Conservation (phyloP, 2,888 invertebrate genomes). For the Neoascia interrupta region DNA sequence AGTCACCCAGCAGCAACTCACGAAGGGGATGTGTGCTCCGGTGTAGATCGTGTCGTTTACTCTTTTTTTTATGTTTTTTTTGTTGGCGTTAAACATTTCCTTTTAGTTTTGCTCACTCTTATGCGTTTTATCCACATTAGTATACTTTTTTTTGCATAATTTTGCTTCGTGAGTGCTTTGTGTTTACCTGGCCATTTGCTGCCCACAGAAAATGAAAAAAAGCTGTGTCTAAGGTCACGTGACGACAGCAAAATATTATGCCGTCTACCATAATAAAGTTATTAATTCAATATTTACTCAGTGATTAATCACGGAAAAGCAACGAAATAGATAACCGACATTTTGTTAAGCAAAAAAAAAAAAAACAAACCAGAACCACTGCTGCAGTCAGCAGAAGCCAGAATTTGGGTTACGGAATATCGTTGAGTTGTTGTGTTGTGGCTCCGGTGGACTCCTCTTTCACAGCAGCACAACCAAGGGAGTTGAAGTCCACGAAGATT, state of each 20-base stretch:
- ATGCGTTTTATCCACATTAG: conserved; percentile 17
- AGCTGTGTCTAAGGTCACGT: conserved; percentile 60
- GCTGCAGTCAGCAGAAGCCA: conserved; percentile 7
- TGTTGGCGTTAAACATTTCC: no score
- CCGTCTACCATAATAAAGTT: conserved; percentile 17
- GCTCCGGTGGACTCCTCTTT: conserved; percentile 37
- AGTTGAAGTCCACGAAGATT: conserved; percentile 20
- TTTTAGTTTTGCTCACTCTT: conserved; percentile 15
- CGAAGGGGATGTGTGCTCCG: conserved; percentile 45
- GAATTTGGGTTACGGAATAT: conserved; percentile 48
- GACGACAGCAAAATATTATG: conserved; percentile 43
- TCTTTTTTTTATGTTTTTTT: conserved; percentile 31
- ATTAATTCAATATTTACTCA: conserved; percentile 44
- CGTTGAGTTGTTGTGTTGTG: no score
- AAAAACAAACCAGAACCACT: conserved; percentile 27
- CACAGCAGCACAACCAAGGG: not conserved
- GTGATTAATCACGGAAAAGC: conserved; percentile 44
- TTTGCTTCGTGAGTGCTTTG: conserved; percentile 32
- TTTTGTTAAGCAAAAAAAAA: conserved; percentile 37
- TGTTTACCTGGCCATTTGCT: conserved; percentile 38
- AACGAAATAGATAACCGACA: conserved; percentile 53
- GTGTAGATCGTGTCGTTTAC: conserved; percentile 51
- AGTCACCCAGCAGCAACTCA: conserved; percentile 15
- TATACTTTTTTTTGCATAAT: conserved; percentile 47
- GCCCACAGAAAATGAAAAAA: conserved; percentile 51